Evolutionary conservation across 2,113 vertebrate species (phyloP), one percentile per base, ranked within the genome.

Genomic region (Elaphurus davidianus): DNA sequence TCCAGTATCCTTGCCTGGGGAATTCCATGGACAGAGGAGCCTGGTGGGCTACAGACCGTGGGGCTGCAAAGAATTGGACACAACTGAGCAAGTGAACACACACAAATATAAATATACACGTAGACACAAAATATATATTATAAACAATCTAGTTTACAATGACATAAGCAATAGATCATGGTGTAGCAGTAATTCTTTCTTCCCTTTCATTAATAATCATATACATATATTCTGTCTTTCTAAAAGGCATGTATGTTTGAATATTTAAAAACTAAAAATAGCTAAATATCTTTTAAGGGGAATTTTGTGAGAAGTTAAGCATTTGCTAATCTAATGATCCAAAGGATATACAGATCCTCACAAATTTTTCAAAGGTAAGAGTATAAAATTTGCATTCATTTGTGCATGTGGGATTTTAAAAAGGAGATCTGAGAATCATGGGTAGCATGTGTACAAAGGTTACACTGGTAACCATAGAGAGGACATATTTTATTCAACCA

Each of bases 311-410:
- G 81, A 97, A 96, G 54, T 93, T 91, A 98, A 79, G 36, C 52
- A 87, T 78, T 98, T 91, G n/a, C 17, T 87, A 88, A 84, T 91
- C 36, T 94, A 94, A 7, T 89, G 96, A 97, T 76, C 91, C 90
- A 60, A 96, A 92, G 84, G 27, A 90, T 93, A 30, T 78, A 91
- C 52, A 93, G 50, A 76, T 94, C 88, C 88, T 95, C 96, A 94
- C 87, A 98, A 97, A 97, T 92, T 57, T 93, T 97, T 87, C 40
- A 85, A 12, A 93, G 67, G 95, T 98, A 92, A 98, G 97, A 98
- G 86, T 82, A 97, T 57, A 33, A 93, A 97, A 85, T 78, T 60
- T 47, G 82, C 92, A 95, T 47, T 94, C 11, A 57, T 50, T 81
- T 83, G 59, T 98, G 94, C 96, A 81, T 45, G 0, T 89, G 71